Conservation (phyloP, 2,888 invertebrate species). For the Oscheius onirici region DNA sequence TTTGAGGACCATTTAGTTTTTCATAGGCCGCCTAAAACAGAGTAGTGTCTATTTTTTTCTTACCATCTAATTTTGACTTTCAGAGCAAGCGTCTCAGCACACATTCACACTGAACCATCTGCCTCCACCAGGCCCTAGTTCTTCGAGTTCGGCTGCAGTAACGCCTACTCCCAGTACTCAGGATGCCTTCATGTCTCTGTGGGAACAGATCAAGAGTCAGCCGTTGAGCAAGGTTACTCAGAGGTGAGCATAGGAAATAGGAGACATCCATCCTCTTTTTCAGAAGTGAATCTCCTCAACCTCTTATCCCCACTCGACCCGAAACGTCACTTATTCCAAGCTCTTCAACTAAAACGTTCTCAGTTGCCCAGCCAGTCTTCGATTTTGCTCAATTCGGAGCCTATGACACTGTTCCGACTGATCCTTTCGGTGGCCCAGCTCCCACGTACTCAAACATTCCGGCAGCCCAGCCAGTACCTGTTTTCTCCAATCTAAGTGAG, state of each 20-base stretch:
- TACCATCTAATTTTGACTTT: too few species aligned
- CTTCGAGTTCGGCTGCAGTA: neutral
- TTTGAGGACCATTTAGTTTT: too few species aligned
- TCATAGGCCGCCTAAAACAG: too few species aligned
- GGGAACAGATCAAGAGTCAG: slow-evolving; percentile 35
- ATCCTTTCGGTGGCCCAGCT: neutral
- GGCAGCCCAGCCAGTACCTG: neutral
- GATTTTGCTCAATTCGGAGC: slow-evolving; percentile 9
- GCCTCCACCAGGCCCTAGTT: slow-evolving; percentile 24
- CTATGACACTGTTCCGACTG: slow-evolving; percentile 27
- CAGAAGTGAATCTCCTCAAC: slow-evolving; percentile 53
- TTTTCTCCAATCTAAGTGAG: neutral
- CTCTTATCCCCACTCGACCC: slow-evolving; percentile 49
- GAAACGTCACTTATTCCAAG: slow-evolving; percentile 26
- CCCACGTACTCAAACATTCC: slow-evolving; percentile 16
- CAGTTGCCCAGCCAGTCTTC: neutral
- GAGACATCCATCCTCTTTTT: neutral
- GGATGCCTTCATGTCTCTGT: slow-evolving; percentile 28
- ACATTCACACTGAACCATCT: slow-evolving; percentile 11
- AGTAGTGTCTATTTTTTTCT: too few species aligned
- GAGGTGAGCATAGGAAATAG: neutral
- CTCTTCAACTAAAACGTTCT: neutral
- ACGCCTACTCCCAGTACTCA: slow-evolving; percentile 12
- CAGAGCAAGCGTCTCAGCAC: neutral
- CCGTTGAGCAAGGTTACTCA: slow-evolving; percentile 26